A percentile compares a stretch with the other conserved stretches of the same genome.
Evolutionary conservation across 2,797 vertebrate genomes (phyloP).

Genomic region (Myotis pilosus): DNA sequence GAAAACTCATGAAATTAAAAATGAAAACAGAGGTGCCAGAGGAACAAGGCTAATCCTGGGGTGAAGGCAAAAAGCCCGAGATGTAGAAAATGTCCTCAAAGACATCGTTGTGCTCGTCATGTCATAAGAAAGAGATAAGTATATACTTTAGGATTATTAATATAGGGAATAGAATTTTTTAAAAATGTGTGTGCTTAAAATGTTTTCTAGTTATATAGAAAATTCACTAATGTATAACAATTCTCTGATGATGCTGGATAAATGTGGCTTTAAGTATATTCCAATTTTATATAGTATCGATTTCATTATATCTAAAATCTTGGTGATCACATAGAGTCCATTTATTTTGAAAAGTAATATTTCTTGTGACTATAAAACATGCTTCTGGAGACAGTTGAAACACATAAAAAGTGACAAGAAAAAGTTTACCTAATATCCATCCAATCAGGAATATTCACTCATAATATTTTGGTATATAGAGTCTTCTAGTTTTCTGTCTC

Average conservation of each 20-base stretch:
- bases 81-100: neutral
- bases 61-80: neutral
- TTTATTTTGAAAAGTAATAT: slow-evolving; percentile 9
- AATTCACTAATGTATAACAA: neutral
- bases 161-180: neutral
- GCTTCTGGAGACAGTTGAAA: neutral
- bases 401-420: neutral
- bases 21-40: too few species aligned
- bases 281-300: neutral
- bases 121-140: neutral
- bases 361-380: neutral
- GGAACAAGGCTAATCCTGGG: neutral
- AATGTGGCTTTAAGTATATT: neutral
- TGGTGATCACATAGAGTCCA: neutral
- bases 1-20: neutral
- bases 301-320: neutral
- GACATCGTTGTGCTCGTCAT: neutral
- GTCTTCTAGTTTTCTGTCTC: neutral
- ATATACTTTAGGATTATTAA: neutral
- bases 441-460: neutral
- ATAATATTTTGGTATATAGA: neutral
- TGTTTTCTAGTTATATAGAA: neutral
- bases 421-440: neutral
- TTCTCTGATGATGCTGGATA: neutral
- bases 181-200: neutral